Evolutionary conservation across 2,797 vertebrate species (phyloP).

Genomic region (Falco novaeseelandiae): DNA sequence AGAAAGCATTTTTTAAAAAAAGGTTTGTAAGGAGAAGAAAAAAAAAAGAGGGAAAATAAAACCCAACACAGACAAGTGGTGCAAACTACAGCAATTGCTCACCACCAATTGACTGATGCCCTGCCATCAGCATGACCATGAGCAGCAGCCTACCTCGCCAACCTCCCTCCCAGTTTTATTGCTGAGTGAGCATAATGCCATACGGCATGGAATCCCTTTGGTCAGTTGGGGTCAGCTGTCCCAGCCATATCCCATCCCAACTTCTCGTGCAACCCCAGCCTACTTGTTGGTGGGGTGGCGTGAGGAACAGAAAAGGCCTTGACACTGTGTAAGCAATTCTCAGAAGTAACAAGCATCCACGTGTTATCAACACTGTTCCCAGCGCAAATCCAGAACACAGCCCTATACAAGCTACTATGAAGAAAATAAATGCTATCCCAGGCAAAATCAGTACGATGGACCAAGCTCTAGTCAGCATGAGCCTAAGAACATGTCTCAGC

Average conservation of each 20-base stretch:
- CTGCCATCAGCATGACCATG: not conserved
- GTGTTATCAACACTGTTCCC: no score
- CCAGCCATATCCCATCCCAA: no score
- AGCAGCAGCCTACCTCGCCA: not conserved
- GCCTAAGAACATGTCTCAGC: not conserved
- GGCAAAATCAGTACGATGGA: not conserved
- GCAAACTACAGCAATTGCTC: not conserved
- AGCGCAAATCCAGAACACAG: not conserved
- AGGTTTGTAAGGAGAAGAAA: not conserved
- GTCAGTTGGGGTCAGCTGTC: no score
- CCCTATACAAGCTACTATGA: not conserved
- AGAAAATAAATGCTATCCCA: not conserved
- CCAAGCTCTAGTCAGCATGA: not conserved
- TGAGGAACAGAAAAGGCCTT: no score
- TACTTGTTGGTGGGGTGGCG: no score
- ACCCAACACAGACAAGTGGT: not conserved
- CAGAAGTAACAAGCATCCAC: no score
- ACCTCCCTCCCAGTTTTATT: not conserved
- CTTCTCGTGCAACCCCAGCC: no score
- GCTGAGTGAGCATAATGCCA: no score
- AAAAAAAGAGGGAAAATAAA: not conserved
- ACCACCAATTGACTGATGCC: not conserved
- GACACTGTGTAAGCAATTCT: no score
- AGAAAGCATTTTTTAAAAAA: no score
- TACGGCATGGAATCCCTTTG: no score